Conservation (phyloP, 2,888 invertebrate genomes). For the Zygogramma bicolorata region DNA sequence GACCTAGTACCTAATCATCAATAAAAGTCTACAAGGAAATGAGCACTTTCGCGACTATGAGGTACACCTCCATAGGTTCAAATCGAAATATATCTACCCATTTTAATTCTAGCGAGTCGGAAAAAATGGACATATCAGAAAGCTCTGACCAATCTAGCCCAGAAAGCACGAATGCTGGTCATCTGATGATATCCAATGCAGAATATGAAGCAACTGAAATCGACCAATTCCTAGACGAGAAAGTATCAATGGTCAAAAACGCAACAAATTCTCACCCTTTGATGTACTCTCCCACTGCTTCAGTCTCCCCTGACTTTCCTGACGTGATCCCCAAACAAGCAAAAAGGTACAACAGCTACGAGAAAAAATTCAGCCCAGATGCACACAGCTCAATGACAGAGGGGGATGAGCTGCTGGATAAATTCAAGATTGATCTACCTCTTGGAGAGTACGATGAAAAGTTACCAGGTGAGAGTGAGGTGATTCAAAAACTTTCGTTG, state of each 20-base stretch:
- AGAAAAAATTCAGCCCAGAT: constrained; percentile 58
- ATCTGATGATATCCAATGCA: constrained; percentile 45
- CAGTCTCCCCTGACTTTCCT: constrained; percentile 62
- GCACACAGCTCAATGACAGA: constrained; percentile 58
- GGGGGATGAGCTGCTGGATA: constrained; percentile 20
- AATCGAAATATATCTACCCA: background rate
- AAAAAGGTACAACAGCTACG: constrained; percentile 51
- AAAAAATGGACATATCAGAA: constrained; percentile 59
- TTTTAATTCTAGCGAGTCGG: background rate
- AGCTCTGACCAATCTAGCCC: constrained; percentile 49
- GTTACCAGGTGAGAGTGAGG: constrained; percentile 55
- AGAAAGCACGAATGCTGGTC: constrained; percentile 44
- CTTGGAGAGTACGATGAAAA: constrained; percentile 57
- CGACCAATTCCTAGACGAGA: background rate
- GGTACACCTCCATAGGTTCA: background rate
- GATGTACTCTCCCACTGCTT: constrained; percentile 62
- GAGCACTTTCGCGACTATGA: background rate
- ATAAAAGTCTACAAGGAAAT: background rate
- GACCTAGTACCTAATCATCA: background rate
- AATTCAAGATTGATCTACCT: constrained; percentile 54
- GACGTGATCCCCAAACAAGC: constrained; percentile 64
- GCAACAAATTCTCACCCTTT: constrained; percentile 66
- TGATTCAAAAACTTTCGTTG: background rate
- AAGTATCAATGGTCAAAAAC: constrained; percentile 46
- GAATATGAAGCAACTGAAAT: constrained; percentile 41